Evolutionary conservation across 2,888 invertebrate genomes (phyloP).

Genomic region (Rhorus exstirpatorius): DNA sequence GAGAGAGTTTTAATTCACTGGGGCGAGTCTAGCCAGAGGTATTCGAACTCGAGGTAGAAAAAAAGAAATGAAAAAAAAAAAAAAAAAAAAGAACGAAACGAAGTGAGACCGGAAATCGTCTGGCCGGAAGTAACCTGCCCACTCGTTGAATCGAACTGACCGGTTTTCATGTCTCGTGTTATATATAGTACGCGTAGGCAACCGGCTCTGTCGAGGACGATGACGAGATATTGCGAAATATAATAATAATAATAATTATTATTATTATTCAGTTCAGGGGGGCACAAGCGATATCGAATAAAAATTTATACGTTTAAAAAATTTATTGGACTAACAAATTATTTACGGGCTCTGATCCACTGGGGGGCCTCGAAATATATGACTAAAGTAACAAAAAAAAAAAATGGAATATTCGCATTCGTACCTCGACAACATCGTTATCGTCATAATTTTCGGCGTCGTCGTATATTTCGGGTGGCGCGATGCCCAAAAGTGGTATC

Average conservation of each 20-base stretch:
- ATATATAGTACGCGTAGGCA: slow-evolving; percentile 16
- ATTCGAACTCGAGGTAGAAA: neutral
- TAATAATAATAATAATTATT: slow-evolving; percentile 16
- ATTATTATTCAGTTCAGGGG: too few species aligned
- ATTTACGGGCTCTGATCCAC: too few species aligned
- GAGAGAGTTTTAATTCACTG: slow-evolving; percentile 20
- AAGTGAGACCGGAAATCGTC: slow-evolving; percentile 58
- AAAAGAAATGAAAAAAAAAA: slow-evolving; percentile 13
- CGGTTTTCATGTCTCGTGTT: slow-evolving; percentile 33
- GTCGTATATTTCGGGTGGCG: slow-evolving; percentile 71
- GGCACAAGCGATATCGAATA: too few species aligned
- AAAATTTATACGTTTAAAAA: too few species aligned
- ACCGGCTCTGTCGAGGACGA: neutral
- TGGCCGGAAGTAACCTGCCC: slow-evolving; percentile 60
- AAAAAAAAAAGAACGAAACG: slow-evolving; percentile 31
- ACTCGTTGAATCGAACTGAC: slow-evolving; percentile 43
- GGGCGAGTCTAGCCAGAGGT: neutral
- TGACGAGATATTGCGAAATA: slow-evolving; percentile 17
- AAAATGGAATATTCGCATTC: slow-evolving; percentile 55
- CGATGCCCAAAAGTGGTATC: slow-evolving; percentile 82
- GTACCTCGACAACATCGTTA: slow-evolving; percentile 75
- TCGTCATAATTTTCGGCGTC: slow-evolving; percentile 69
- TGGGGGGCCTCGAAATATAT: too few species aligned
- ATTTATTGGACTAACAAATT: too few species aligned
- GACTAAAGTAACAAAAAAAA: neutral